Conservation (phyloP, 2,797 vertebrate species). For the Botia almorhae region DNA sequence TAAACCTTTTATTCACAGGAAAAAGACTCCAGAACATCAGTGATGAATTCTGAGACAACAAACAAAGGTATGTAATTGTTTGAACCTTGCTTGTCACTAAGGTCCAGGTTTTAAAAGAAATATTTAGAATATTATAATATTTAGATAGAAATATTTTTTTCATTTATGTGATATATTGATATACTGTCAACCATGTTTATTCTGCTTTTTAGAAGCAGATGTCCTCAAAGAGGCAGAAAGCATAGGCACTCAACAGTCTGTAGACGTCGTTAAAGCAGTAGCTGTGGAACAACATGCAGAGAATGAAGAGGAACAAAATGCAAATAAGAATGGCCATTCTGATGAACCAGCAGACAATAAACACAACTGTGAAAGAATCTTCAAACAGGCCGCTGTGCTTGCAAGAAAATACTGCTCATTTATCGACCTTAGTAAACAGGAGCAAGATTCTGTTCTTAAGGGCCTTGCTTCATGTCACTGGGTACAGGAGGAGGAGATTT, state of each 20-base stretch:
- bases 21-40: conserved; percentile 14
- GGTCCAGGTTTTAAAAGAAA: background rate
- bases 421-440: conserved; percentile 70
- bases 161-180: background rate
- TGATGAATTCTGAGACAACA: conserved; percentile 37
- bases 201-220: conserved; percentile 62
- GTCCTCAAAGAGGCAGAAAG: conserved; percentile 61
- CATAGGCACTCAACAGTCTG: conserved; percentile 54
- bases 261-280: conserved; percentile 43
- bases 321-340: conserved; percentile 74
- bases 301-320: conserved; percentile 64
- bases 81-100: background rate
- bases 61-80: conserved; percentile 26
- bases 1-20: conserved; percentile 14
- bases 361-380: conserved; percentile 71
- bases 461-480: conserved; percentile 79
- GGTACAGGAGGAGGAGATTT: conserved; percentile 62
- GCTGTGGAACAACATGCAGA: conserved; percentile 67
- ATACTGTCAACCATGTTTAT: conserved; percentile 5
- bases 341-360: conserved; percentile 73
- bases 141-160: conserved; percentile 2
- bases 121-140: no score
- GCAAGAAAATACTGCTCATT: conserved; percentile 71
- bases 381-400: conserved; percentile 73
- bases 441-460: conserved; percentile 71